These are phyloP conservation scores for Python bivittatus DNA, from an alignment of 2,113 vertebrate genomes.

Conservation along the genomic window DNA sequence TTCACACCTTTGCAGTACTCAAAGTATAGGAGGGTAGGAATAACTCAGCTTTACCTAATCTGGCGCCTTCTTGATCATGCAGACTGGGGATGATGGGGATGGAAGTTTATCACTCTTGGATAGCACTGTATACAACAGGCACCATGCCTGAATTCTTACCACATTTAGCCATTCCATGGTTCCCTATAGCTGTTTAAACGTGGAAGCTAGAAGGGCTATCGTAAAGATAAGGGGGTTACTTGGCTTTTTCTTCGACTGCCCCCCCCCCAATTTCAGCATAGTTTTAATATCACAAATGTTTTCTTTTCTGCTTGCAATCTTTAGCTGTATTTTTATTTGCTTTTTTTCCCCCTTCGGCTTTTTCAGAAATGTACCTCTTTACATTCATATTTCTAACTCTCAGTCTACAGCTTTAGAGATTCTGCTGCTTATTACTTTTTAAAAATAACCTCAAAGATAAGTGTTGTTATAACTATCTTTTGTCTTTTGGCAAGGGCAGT, in stretches of 20 bases:
- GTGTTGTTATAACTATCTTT: conserved; percentile 32
- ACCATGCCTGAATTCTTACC: neutral
- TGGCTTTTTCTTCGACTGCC: neutral
- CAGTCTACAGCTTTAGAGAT: conserved; percentile 20
- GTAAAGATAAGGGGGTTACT: neutral
- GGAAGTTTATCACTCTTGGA: neutral
- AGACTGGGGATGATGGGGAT: neutral
- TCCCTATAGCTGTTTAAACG: neutral
- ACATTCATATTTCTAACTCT: conserved; percentile 44
- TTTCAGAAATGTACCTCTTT: neutral
- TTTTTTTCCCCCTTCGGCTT: neutral
- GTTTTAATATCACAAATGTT: conserved; percentile 46
- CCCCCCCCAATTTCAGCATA: neutral
- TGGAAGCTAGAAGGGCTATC: neutral
- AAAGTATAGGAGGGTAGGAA: neutral
- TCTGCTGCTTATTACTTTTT: neutral
- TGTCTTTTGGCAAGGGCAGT: conserved; percentile 15
- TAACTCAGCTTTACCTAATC: neutral
- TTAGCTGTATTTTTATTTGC: conserved; percentile 38
- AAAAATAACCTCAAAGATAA: conserved; percentile 38
- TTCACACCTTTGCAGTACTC: conserved; percentile 6
- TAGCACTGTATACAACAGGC: neutral
- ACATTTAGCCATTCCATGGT: neutral
- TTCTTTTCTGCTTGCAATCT: conserved; percentile 26
- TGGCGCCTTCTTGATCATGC: neutral